Evolutionary conservation across 2,797 vertebrate species (phyloP).

Genomic region (Anguilla pacifica): DNA sequence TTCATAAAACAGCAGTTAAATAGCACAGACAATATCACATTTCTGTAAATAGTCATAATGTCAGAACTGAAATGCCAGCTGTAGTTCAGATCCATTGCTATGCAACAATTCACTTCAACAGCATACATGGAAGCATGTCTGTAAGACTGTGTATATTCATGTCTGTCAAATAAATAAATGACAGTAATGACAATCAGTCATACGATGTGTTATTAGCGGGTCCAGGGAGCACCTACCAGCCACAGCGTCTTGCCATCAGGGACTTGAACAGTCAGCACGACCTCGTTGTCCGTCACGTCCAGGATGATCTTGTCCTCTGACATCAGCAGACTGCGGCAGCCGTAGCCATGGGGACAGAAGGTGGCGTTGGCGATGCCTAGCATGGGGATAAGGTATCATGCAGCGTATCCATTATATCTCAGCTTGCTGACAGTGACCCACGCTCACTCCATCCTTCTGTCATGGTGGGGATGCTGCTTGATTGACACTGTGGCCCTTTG

Average conservation of each 20-base stretch:
- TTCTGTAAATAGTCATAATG: neutral
- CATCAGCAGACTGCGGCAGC: slow-evolving; percentile 86
- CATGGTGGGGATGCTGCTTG: neutral
- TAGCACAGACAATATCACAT: neutral
- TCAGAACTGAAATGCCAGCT: neutral
- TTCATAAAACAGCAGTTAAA: neutral
- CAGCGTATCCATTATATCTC: neutral
- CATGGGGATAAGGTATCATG: neutral
- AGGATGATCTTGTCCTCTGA: slow-evolving; percentile 84
- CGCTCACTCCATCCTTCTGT: neutral
- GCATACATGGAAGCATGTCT: neutral
- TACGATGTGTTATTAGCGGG: neutral
- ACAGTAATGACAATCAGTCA: neutral
- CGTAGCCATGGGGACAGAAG: slow-evolving; percentile 90
- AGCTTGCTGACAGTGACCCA: neutral
- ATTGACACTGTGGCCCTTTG: neutral
- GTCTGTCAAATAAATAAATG: neutral
- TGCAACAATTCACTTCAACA: neutral
- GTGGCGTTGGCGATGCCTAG: slow-evolving; percentile 85
- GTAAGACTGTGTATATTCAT: neutral
- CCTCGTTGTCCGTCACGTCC: slow-evolving; percentile 85
- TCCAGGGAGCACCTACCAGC: slow-evolving; percentile 77
- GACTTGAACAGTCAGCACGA: slow-evolving; percentile 84
- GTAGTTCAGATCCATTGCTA: neutral
- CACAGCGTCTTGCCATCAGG: slow-evolving; percentile 84